Evolutionary conservation across 2,113 vertebrate species (phyloP).

Genomic region (Rhynchopsitta pachyrhyncha): DNA sequence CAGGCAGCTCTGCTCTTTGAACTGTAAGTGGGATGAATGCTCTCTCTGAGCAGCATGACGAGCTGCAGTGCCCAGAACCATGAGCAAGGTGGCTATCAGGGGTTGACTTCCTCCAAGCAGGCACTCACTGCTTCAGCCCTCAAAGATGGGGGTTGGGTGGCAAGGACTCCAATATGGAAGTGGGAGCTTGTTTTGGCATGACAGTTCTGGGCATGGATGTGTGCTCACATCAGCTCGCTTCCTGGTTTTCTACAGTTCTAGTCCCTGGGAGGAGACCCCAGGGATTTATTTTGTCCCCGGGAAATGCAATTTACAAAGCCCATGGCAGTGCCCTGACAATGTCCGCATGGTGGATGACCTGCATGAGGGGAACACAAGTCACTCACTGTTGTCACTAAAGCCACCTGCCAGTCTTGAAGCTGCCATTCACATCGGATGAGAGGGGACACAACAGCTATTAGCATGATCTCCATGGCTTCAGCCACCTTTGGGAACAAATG

Average conservation of each 20-base stretch:
- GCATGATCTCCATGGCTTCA: conserved; percentile 98
- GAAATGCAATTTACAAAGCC: neutral
- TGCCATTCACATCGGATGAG: conserved; percentile 91
- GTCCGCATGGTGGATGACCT: neutral
- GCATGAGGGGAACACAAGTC: neutral
- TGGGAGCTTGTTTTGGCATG: neutral
- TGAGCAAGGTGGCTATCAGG: accelerated
- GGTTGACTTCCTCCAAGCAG: neutral
- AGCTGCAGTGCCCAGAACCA: neutral
- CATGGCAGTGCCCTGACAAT: accelerated
- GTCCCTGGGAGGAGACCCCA: neutral
- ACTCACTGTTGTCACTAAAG: conserved; percentile 93
- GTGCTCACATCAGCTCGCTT: neutral
- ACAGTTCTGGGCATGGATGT: accelerated
- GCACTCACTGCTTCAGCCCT: neutral
- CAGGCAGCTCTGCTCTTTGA: neutral
- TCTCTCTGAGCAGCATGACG: neutral
- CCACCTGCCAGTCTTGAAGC: conserved; percentile 93
- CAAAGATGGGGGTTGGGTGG: neutral
- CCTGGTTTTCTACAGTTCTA: neutral
- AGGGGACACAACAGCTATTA: conserved; percentile 90
- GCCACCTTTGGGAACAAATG: conserved; percentile 74
- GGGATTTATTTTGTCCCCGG: neutral
- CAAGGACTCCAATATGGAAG: neutral
- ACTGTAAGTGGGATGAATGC: accelerated